These are phyloP conservation scores for Drosophila santomea DNA, from an alignment of 1,140 invertebrate genomes.

Conservation along the genomic window DNA sequence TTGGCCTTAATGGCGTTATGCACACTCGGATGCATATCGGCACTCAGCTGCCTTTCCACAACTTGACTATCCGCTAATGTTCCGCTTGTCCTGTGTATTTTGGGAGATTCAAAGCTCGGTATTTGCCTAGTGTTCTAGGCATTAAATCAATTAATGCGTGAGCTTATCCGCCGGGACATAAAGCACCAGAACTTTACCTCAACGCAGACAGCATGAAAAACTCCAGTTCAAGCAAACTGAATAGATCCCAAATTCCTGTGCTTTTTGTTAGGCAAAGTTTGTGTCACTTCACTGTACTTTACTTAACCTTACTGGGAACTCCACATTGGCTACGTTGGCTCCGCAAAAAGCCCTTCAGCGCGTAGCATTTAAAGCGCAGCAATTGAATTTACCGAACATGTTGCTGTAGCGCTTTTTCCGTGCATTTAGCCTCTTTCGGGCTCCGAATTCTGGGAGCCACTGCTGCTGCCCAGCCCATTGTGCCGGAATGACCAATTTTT, in stretches of 20 bases:
- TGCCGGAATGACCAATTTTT: slow-evolving; percentile 81
- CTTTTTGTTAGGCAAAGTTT: slow-evolving; percentile 36
- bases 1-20: slow-evolving; percentile 68
- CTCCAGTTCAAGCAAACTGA: slow-evolving; percentile 4
- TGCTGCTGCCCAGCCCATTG: slow-evolving; percentile 61
- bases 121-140: slow-evolving; percentile 53
- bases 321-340: not conserved
- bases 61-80: slow-evolving; percentile 43
- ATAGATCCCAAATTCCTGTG: slow-evolving; percentile 14
- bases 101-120: slow-evolving; percentile 11
- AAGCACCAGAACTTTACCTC: slow-evolving; percentile 40
- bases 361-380: slow-evolving; percentile 40
- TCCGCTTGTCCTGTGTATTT: slow-evolving; percentile 51
- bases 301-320: slow-evolving; percentile 20
- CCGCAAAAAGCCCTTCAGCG: slow-evolving; percentile 50
- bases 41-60: slow-evolving; percentile 55
- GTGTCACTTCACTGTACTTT: slow-evolving; percentile 41
- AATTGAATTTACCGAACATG: slow-evolving; percentile 59
- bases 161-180: slow-evolving; percentile 1
- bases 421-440: slow-evolving; percentile 48
- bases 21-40: slow-evolving; percentile 61
- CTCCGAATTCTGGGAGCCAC: not conserved
- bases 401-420: slow-evolving; percentile 48
- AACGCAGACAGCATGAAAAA: slow-evolving; percentile 47
- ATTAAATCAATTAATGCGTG: slow-evolving; percentile 71